Evolutionary conservation across 2,113 vertebrate genomes (phyloP).

Genomic region (Zosterops lateralis): DNA sequence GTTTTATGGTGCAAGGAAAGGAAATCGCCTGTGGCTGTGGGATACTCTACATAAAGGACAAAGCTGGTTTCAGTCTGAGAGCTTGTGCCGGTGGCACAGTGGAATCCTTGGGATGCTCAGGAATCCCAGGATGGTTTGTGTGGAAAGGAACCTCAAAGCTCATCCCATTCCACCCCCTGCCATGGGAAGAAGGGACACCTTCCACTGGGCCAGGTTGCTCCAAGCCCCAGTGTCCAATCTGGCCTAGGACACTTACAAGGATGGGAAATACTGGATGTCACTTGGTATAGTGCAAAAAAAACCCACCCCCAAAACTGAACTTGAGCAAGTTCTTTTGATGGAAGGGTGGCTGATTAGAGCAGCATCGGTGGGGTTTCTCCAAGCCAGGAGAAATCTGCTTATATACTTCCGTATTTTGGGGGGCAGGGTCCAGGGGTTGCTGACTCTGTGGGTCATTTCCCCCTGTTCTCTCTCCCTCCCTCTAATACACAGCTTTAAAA

Average conservation of each 20-base stretch:
- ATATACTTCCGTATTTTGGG: neutral
- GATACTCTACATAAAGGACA: neutral
- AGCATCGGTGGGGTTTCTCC: neutral
- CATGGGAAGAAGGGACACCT: neutral
- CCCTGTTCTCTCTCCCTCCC: neutral
- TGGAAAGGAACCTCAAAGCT: neutral
- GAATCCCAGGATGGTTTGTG: neutral
- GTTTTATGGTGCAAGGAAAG: neutral
- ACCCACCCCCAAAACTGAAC: accelerated
- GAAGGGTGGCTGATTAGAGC: neutral
- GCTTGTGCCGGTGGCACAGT: neutral
- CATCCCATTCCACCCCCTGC: neutral
- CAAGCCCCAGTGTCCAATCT: accelerated
- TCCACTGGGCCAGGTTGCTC: neutral
- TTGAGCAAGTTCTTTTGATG: neutral
- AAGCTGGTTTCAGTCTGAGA: neutral
- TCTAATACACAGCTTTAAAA: neutral
- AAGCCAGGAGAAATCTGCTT: neutral
- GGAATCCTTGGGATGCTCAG: neutral
- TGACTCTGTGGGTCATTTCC: neutral
- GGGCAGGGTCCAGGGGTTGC: neutral
- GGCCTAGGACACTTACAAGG: neutral
- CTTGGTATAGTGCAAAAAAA: neutral
- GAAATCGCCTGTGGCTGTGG: neutral
- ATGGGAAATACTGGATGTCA: neutral